phyloP scores from a whole-genome alignment of 1,140 invertebrate genomes.

The Orussus abietinus region DNA sequence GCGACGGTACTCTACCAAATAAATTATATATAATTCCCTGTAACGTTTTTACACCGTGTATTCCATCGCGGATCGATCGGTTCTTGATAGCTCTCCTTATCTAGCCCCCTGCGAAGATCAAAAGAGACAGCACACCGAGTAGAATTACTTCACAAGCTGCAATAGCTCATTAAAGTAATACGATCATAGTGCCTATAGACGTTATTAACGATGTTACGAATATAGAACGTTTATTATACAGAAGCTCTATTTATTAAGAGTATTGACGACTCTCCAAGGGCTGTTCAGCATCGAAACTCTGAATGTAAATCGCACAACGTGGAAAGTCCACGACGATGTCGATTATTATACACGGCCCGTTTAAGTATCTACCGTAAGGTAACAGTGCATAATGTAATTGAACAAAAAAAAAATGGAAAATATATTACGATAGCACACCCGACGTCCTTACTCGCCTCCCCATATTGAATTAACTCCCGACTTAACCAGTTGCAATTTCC shows the following conservation, averaged over 20 bases:
- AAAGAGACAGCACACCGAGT: not conserved
- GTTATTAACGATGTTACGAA: conserved; percentile 19
- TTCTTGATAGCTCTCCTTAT: no score
- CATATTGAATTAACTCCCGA: no score
- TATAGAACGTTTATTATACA: conserved; percentile 19
- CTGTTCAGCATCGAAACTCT: conserved; percentile 15
- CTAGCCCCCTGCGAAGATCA: not conserved
- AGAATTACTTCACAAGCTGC: not conserved
- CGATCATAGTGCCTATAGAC: conserved; percentile 28
- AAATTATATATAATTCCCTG: not conserved
- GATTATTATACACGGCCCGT: conserved; percentile 16
- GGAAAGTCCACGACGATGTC: conserved; percentile 11
- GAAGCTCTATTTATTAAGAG: conserved; percentile 22
- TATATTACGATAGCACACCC: conserved; percentile 26
- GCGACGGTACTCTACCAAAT: no score
- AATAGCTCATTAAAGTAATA: conserved; percentile 4
- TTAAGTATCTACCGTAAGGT: conserved; percentile 22
- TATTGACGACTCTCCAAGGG: conserved; percentile 18
- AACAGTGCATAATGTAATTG: conserved; percentile 12
- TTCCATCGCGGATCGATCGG: no score
- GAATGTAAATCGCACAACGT: conserved; percentile 5
- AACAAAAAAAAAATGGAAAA: no score
- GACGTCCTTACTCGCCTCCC: not conserved
- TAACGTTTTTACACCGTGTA: not conserved
- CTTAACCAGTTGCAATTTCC: no score